Evolutionary conservation across 2,797 vertebrate species (phyloP).

Genomic region (Mycteria americana): DNA sequence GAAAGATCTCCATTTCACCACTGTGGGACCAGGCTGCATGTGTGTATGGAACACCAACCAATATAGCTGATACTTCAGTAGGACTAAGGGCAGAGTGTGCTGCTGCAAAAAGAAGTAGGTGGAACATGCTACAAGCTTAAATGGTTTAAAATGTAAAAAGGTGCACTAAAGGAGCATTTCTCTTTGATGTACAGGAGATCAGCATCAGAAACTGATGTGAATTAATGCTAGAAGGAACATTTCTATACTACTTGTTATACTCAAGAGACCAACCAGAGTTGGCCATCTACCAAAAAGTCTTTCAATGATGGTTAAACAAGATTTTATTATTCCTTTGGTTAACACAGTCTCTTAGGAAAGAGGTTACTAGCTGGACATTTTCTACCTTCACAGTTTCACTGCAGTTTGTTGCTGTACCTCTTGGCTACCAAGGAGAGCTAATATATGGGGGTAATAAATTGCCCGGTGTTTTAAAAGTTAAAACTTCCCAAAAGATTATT

Average conservation of each 20-base stretch:
- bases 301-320: neutral
- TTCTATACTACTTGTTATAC: neutral
- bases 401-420: neutral
- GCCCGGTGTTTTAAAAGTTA: neutral
- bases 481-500: neutral
- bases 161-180: neutral
- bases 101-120: neutral
- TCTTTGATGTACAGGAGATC: neutral
- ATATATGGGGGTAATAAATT: neutral
- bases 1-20: neutral
- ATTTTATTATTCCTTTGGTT: neutral
- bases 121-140: neutral
- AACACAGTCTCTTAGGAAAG: neutral
- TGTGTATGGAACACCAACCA: neutral
- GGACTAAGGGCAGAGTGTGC: neutral
- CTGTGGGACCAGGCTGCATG: accelerated
- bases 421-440: neutral
- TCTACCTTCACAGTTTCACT: neutral
- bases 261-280: neutral
- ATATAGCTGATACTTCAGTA: neutral
- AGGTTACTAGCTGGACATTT: neutral
- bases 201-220: neutral
- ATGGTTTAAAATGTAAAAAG: neutral
- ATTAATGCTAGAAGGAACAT: neutral
- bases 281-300: neutral